Evolutionary conservation across 1,140 invertebrate species (phyloP), one percentile per base, ranked within the genome.

Genomic region (Euschistus heros): DNA sequence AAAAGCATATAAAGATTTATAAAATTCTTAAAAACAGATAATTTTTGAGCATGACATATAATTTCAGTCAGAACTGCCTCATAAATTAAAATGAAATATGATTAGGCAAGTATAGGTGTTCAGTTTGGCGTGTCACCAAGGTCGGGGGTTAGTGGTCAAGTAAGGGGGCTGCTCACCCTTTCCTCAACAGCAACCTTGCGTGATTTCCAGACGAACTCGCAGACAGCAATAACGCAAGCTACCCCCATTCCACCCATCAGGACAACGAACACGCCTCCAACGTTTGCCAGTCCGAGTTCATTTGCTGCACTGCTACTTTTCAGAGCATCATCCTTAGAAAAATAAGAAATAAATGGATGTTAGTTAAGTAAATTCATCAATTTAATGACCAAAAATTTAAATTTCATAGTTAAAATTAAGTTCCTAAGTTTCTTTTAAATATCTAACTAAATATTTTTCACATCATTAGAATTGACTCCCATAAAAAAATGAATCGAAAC

Each of bases 221-320:
- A 89, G 20, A 93, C 87, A 10, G 89, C 89, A 67, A 92, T 88
- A 64, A 92, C 86, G 72, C 89, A 91, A 4, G 90, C 90, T 22
- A 92, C 85, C 10, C 87, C 88, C 86, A 92, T 91, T 13, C 91
- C 91, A 37, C 87, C 90, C 80, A 94, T 88, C 20, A 98, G 80
- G 0, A 97, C 92, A 0, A 97, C 91, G 75, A 97, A 98, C 1
- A 97, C 94, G 3, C 94, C 94, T 57, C 93, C 92, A 44, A 97
- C 92, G 74, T 95, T 96, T 14, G 90, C 90, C 68, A 97, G 77
- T 13, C 91, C 90, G 65, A 91, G 77, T 77, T 91, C 89, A 75
- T 90, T 91, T 22, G 89, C 89, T 2, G 88, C 85, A 67, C 87
- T 89, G 67, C 85, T 88, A 20, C 85, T 87, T 75, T 91, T 91